These are phyloP conservation scores for Coptodon rendalli DNA, from an alignment of 2,113 vertebrate species.

Conservation along the genomic window DNA sequence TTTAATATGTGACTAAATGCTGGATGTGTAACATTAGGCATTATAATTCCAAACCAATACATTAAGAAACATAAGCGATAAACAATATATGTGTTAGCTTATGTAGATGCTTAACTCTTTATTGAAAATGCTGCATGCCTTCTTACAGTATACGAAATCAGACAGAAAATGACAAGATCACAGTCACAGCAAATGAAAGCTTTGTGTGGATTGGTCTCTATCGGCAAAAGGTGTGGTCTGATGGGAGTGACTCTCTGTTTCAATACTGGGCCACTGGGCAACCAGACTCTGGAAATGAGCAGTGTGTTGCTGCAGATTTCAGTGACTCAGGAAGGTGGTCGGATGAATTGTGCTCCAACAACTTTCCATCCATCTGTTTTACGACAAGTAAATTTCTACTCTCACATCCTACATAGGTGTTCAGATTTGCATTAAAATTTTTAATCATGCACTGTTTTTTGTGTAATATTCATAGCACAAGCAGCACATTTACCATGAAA, in stretches of 20 bases:
- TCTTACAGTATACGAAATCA: constrained; percentile 5
- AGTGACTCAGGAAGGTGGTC: background rate
- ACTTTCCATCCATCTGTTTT: constrained; percentile 1
- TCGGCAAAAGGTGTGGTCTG: constrained; percentile 10
- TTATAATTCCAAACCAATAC: no score
- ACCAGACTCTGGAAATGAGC: rapidly evolving
- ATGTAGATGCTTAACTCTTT: no score
- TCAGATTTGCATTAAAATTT: no score
- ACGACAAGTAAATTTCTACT: background rate
- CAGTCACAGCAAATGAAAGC: rapidly evolving
- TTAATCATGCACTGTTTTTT: no score
- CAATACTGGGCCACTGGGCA: background rate
- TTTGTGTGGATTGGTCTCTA: constrained; percentile 31
- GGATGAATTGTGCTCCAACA: background rate
- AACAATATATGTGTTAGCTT: no score
- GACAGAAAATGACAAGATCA: background rate
- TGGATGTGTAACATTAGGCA: no score
- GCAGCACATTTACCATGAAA: no score
- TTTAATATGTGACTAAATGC: no score
- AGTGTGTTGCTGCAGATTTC: background rate
- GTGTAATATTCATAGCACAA: no score
- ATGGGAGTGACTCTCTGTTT: constrained; percentile 13
- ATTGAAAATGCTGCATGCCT: no score
- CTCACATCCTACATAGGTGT: background rate
- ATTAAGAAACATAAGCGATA: no score